Percentiles rank a stretch among this genome's conserved stretches.
Conservation (phyloP, 2,113 vertebrate species). For the Cryptomyrus ogoouensis region DNA sequence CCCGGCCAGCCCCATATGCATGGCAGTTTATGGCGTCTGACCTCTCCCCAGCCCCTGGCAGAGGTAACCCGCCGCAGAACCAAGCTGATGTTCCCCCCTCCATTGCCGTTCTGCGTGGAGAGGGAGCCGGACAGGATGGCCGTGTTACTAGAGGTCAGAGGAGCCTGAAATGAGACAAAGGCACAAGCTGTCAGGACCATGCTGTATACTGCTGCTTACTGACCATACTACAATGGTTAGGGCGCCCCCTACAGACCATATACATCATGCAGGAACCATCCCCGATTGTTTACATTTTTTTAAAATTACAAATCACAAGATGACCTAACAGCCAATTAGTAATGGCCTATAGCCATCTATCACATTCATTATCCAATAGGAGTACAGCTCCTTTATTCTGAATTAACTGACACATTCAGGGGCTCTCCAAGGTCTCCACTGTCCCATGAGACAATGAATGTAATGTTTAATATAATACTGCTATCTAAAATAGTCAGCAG, state of each 20-base stretch:
- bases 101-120: slow-evolving; percentile 94
- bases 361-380: neutral
- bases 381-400: neutral
- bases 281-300: neutral
- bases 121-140: slow-evolving; percentile 91
- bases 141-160: slow-evolving; percentile 86
- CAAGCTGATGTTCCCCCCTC: slow-evolving; percentile 87
- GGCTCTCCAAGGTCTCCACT: neutral
- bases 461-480: too few species aligned
- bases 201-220: neutral
- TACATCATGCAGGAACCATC: neutral
- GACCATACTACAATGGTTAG: neutral
- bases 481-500: too few species aligned
- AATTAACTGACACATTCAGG: neutral
- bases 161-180: slow-evolving; percentile 65
- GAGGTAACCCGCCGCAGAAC: slow-evolving; percentile 84
- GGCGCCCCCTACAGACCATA: neutral
- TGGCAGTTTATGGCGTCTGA: slow-evolving; percentile 33
- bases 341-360: neutral
- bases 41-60: slow-evolving; percentile 94
- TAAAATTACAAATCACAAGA: neutral
- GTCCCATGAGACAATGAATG: too few species aligned
- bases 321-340: neutral
- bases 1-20: neutral
- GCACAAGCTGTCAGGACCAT: neutral